These are phyloP conservation scores for Opisthocomus hoazin DNA, from an alignment of 2,113 vertebrate species.

Conservation along the genomic window DNA sequence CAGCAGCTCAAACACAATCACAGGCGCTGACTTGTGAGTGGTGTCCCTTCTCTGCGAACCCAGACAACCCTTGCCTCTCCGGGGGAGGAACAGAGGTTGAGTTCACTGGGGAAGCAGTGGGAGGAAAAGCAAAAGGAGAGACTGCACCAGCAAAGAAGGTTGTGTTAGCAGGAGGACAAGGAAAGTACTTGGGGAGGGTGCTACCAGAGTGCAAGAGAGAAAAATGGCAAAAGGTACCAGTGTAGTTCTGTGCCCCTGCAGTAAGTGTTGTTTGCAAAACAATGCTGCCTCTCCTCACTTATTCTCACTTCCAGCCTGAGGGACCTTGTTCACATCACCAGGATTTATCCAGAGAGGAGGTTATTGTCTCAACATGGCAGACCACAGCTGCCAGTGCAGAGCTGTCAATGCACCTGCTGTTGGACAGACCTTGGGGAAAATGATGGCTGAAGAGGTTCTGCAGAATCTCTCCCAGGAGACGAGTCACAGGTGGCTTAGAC, in stretches of 20 bases:
- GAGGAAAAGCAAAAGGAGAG: neutral
- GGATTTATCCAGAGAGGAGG: neutral
- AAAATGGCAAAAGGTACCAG: neutral
- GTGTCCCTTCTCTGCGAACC: neutral
- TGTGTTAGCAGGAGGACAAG: neutral
- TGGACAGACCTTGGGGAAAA: neutral
- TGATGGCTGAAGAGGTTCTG: accelerated
- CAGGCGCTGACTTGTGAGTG: too few relatives aligned
- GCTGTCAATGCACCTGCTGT: neutral
- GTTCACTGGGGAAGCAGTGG: neutral
- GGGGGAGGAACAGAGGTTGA: neutral
- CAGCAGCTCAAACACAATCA: neutral
- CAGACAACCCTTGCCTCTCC: neutral
- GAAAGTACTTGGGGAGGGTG: neutral
- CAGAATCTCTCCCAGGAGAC: neutral
- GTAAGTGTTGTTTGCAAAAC: neutral
- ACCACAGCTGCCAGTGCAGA: neutral
- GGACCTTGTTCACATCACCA: neutral
- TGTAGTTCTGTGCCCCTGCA: neutral
- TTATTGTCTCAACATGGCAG: neutral
- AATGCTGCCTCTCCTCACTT: neutral
- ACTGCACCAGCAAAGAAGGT: neutral
- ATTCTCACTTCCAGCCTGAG: neutral
- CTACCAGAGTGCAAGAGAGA: neutral
- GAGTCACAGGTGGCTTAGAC: neutral